Evolutionary conservation across 2,888 invertebrate species (phyloP).

Genomic region (Caenorhabditis sulstoni): DNA sequence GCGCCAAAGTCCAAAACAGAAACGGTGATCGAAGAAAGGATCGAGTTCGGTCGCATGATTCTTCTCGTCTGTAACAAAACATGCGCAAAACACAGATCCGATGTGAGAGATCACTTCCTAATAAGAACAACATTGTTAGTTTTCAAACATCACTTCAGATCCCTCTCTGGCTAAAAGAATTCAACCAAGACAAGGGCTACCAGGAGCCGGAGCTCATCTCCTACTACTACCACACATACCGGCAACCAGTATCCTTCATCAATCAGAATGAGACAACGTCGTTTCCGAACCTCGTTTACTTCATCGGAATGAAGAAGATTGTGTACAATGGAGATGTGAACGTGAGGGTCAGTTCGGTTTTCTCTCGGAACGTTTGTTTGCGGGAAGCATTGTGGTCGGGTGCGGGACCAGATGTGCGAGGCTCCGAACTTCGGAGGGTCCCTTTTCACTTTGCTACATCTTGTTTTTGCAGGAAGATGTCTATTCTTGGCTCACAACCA

Average conservation of each 20-base stretch:
- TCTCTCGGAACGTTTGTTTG: neutral
- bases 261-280: slow-evolving; percentile 28
- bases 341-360: slow-evolving; percentile 36
- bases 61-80: slow-evolving; percentile 57
- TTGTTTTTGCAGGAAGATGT: slow-evolving; percentile 50
- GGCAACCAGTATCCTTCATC: slow-evolving; percentile 49
- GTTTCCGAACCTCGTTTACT: slow-evolving; percentile 61
- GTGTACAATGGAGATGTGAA: slow-evolving; percentile 57
- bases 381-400: too few relatives aligned
- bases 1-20: slow-evolving; percentile 51
- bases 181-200: slow-evolving; percentile 57
- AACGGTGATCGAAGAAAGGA: slow-evolving; percentile 57
- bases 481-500: slow-evolving; percentile 45
- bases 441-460: too few relatives aligned
- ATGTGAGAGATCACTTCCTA: slow-evolving; percentile 26
- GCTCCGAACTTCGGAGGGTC: too few relatives aligned
- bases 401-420: too few relatives aligned
- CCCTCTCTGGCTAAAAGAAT: slow-evolving; percentile 54
- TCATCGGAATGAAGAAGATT: slow-evolving; percentile 50
- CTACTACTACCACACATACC: slow-evolving; percentile 62
- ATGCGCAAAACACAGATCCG: slow-evolving; percentile 50
- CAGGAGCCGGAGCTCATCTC: slow-evolving; percentile 45
- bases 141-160: slow-evolving; percentile 21
- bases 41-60: slow-evolving; percentile 61
- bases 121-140: neutral